Base-by-base conservation (phyloP, 1,140 invertebrate genomes). In the Chrysomallon squamiferum region DNA sequence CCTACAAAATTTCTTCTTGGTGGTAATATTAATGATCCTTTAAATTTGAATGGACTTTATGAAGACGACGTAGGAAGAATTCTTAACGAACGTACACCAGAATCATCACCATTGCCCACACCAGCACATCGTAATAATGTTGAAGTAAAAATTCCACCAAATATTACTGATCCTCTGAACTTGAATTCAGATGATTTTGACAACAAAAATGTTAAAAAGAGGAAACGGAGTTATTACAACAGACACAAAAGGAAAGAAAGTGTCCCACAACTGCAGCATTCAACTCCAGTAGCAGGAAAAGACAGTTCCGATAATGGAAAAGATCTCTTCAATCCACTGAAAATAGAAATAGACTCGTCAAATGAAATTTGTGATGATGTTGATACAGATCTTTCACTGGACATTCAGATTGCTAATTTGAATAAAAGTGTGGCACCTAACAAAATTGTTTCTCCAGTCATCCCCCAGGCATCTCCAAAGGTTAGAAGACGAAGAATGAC, bases 1-100 rank as follows among this genome's bases (percentile, higher is more conserved):
- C 94, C 95, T 0, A 95, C 94, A 2, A 96, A 96, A 85, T 97
- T 98, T 87, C 86, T 98, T 6, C 87, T 97, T 1, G 96, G 96
- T 57, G 96, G 96, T 22, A 97, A 95, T 81, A 97, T 97, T 72
- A 92, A 91, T 70, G 96, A 98, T 88, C 96, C 96, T 0, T 85
- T 98, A 13, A 98, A 98, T 87, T 86, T 98, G 58, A 95, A 95
- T 75, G 95, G 95, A 81, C 88, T 98, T 75, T 92, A 93, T 82
- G 91, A 77, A 59, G 93, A 95, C 83, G 92, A 94, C 81, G 89
- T 94, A 9, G 93, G 93, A 68, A 88, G 91, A 74, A 72, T 77
- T 9, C 54, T 94, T 87, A 95, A 95, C 87, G 92, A 93, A 35
- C 90, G 92, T 0, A 96, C 95, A 9, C 93, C 94, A 56, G 90